Percentiles rank a stretch among this genome's conserved stretches.
phyloP scores from a whole-genome alignment of 2,113 vertebrate species.

The Thunnus thynnus region DNA sequence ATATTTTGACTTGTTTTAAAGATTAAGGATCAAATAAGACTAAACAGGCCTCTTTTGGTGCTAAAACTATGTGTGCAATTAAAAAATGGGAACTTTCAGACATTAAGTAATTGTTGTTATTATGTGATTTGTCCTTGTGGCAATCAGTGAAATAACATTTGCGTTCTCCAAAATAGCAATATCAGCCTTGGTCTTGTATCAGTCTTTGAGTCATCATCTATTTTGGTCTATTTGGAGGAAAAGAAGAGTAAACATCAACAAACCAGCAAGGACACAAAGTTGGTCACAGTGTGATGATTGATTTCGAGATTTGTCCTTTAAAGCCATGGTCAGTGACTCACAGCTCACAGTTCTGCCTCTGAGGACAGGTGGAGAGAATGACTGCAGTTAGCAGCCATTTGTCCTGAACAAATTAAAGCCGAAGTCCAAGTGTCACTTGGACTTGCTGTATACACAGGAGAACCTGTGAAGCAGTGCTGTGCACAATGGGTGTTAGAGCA shows the following conservation, averaged over 20 bases:
- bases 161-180: constrained; percentile 21
- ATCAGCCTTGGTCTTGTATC: constrained; percentile 49
- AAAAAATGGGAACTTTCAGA: neutral
- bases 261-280: constrained; percentile 43
- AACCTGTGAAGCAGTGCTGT: constrained; percentile 52
- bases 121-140: constrained; percentile 26
- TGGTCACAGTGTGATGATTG: neutral
- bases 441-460: constrained; percentile 13
- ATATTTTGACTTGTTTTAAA: no score
- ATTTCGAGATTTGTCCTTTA: constrained; percentile 32
- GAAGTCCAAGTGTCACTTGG: constrained; percentile 54
- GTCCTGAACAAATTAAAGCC: constrained; percentile 54
- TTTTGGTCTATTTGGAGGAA: constrained; percentile 23
- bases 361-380: constrained; percentile 52
- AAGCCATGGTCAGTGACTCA: constrained; percentile 67
- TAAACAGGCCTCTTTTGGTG: neutral
- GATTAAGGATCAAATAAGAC: no score
- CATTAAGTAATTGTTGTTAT: neutral
- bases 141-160: constrained; percentile 59
- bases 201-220: constrained; percentile 21
- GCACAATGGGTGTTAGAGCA: constrained; percentile 70
- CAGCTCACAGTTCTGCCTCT: neutral
- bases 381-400: constrained; percentile 67
- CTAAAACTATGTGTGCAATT: neutral
- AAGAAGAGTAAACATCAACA: constrained; percentile 57